phyloP scores from a whole-genome alignment of 2,113 vertebrate species.

The Nyctereutes procyonoides region DNA sequence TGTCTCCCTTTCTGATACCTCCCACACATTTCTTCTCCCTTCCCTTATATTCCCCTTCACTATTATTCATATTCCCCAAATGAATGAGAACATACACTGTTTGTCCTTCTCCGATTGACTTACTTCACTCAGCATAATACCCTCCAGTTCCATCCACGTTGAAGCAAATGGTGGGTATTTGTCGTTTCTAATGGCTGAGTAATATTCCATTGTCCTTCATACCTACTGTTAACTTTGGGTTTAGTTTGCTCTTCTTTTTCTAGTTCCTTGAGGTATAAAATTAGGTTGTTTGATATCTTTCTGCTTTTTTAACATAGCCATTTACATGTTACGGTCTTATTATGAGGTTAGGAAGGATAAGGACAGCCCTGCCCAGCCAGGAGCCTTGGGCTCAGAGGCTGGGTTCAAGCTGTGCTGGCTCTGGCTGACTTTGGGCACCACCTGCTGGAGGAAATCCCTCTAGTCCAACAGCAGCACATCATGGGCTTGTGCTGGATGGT shows the following conservation, averaged over 20 bases:
- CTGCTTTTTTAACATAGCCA: neutral
- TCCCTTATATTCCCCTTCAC: no score
- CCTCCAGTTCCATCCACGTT: no score
- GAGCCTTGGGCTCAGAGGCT: neutral
- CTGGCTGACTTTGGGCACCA: neutral
- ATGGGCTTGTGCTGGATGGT: accelerated
- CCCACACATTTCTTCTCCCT: no score
- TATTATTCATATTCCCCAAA: no score
- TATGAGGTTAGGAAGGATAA: neutral
- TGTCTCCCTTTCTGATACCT: no score
- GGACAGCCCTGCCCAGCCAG: neutral
- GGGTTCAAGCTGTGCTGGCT: neutral
- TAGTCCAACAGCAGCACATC: neutral
- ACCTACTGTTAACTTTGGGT: neutral
- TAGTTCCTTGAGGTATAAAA: neutral
- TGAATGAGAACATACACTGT: no score
- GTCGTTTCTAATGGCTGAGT: no score
- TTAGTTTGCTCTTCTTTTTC: neutral
- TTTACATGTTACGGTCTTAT: neutral
- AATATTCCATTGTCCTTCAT: no score
- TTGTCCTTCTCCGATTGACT: no score
- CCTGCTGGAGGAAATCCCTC: neutral
- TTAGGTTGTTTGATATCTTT: neutral
- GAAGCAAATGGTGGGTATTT: no score
- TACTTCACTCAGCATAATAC: no score